phyloP scores from a whole-genome alignment of 1,140 invertebrate species.

The Nymphalis io region DNA sequence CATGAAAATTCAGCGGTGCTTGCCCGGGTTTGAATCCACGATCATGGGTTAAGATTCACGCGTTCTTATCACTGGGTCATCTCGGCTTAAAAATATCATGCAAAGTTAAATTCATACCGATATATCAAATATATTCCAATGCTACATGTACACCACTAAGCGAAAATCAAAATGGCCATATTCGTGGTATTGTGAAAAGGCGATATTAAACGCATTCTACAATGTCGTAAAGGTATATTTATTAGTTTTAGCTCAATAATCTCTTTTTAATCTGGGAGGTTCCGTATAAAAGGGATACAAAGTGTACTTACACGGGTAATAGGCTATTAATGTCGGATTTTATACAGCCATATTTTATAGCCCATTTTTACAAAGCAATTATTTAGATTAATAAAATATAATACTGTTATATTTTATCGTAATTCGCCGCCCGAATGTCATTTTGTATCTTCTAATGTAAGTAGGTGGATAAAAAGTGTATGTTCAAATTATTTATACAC shows the following conservation, averaged over 20 bases:
- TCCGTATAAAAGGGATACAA: constrained; percentile 28
- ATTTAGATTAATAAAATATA: not conserved
- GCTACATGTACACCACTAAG: constrained; percentile 40
- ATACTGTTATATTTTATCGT: not conserved
- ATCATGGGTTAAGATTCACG: no score
- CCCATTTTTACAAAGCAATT: not conserved
- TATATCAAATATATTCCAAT: not conserved
- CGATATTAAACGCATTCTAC: constrained; percentile 60
- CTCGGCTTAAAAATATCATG: no score
- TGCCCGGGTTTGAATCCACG: no score
- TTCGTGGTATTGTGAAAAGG: constrained; percentile 47
- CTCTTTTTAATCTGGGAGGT: constrained; percentile 41
- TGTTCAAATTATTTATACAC: no score
- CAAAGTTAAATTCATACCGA: not conserved
- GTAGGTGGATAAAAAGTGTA: no score
- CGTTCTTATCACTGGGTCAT: no score
- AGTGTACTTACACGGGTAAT: constrained; percentile 15
- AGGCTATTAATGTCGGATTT: constrained; percentile 15
- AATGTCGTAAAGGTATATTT: constrained; percentile 58
- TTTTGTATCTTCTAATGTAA: no score
- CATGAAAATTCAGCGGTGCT: no score
- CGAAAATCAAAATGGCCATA: constrained; percentile 49
- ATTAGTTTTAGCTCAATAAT: constrained; percentile 57
- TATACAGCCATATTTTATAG: constrained; percentile 4
- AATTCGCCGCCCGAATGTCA: no score